Evolutionary conservation across 2,113 vertebrate genomes (phyloP).

Genomic region (Pollachius pollachius): DNA sequence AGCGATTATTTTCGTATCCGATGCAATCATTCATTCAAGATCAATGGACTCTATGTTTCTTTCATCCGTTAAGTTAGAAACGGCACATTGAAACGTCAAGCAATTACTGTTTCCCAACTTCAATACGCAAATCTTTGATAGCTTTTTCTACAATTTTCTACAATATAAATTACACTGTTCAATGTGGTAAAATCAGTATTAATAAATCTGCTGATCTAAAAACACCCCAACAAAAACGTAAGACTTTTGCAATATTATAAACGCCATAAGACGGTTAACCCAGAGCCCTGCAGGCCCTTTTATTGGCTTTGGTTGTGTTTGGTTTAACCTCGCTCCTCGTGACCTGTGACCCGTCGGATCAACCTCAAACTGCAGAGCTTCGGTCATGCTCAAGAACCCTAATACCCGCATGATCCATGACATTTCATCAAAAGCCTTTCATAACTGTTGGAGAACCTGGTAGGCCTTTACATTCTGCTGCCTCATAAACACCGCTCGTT

Average conservation of each 20-base stretch:
- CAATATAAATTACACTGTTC: too few species aligned
- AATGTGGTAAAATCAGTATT: too few species aligned
- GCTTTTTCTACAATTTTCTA: too few species aligned
- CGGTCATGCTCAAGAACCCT: slow-evolving; percentile 61
- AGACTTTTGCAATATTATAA: slow-evolving; percentile 21
- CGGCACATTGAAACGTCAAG: too few species aligned
- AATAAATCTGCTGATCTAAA: background rate
- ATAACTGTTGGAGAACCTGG: slow-evolving; percentile 10
- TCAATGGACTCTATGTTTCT: too few species aligned
- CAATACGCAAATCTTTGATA: too few species aligned
- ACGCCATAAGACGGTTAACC: slow-evolving; percentile 28
- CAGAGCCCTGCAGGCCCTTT: slow-evolving; percentile 38
- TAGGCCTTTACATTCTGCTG: background rate
- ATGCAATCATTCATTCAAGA: too few species aligned
- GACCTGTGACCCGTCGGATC: slow-evolving; percentile 62
- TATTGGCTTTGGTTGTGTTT: slow-evolving; percentile 50
- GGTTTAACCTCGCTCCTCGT: slow-evolving; percentile 55
- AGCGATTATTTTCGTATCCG: too few species aligned
- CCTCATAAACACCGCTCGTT: too few species aligned
- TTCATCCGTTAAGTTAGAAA: too few species aligned
- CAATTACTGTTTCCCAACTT: too few species aligned
- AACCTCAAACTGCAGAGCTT: slow-evolving; percentile 58
- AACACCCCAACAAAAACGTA: slow-evolving; percentile 2
- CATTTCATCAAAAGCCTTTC: slow-evolving; percentile 42
- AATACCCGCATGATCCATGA: slow-evolving; percentile 59